phyloP scores from a whole-genome alignment of 2,888 invertebrate genomes.

The Cantharis flavilabris region DNA sequence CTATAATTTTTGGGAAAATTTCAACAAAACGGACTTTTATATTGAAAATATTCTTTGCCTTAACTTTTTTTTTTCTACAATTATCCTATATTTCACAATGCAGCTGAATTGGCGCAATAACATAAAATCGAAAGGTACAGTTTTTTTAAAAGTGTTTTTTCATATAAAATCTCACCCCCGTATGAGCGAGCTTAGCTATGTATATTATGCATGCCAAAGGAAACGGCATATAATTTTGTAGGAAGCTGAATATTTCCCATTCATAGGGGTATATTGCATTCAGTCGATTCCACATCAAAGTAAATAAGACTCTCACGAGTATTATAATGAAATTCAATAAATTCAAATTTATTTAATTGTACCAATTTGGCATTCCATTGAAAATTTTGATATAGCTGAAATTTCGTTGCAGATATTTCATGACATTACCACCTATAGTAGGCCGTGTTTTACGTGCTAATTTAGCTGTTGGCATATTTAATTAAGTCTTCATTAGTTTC shows the following conservation, averaged over 20 bases:
- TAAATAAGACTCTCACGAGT: background rate
- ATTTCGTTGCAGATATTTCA: background rate
- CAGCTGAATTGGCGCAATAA: too few species aligned
- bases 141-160: background rate
- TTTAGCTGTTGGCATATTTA: background rate
- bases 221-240: background rate
- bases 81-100: too few species aligned
- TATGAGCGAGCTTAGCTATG: background rate
- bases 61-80: too few species aligned
- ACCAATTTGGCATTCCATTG: background rate
- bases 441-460: background rate
- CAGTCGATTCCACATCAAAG: background rate
- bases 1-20: too few species aligned
- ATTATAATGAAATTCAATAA: background rate
- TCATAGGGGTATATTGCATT: background rate
- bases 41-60: too few species aligned
- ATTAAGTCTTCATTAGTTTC: background rate
- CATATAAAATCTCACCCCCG: background rate
- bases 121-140: too few species aligned
- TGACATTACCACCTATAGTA: background rate
- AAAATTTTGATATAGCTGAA: background rate
- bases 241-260: background rate
- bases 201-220: background rate
- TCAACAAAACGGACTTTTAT: too few species aligned
- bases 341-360: background rate